Evolutionary conservation across 2,113 vertebrate genomes (phyloP), one percentile per base, ranked within the genome.

Genomic region (Pogonocichla stellata): DNA sequence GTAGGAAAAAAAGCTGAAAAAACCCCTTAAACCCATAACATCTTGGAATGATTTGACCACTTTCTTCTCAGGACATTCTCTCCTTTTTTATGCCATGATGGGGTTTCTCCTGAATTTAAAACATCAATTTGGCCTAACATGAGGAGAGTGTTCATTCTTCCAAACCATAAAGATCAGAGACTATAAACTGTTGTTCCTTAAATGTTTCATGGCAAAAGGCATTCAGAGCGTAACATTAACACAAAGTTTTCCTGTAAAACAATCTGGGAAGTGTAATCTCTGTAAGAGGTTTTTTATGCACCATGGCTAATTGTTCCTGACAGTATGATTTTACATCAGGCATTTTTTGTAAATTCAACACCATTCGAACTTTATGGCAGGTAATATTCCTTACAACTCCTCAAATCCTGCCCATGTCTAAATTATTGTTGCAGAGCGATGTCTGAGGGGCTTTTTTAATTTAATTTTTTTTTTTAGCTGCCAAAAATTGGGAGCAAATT

Each of bases 131-230:
- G 93, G 97, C 95, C 87, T 92, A 31, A 78, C 25, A 66, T 18
- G 51, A 84, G 95, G 70, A 40, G 80, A 56, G 91, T 1, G 43
- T 95, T 95, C 90, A 13, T 79, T 94, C 97, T 95, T 75, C 92
- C 95, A 82, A 65, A 84, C 93, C 93, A 9, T 96, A 93, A 98
- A 98, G 98, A 97, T 97, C 97, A 96, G 96, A 98, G 97, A 26
- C 97, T 88, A 28, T 92, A 95, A 97, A 97, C 95, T 75, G 94
- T 94, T 97, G 93, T 94, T 97, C 73, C 97, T 96, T 96, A 95
- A 90, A 96, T 66, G 97, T 96, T 95, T 96, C 96, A 97, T 79
- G 79, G 95, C 78, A 85, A 96, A 95, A 96, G 84, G 86, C 94
- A 94, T 80, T 96, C 96, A 95, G 91, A 97, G 97, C 96, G 82